These are phyloP conservation scores for Phallusia fumigata DNA, from an alignment of 23 tunicate genomes.

Conservation along the genomic window DNA sequence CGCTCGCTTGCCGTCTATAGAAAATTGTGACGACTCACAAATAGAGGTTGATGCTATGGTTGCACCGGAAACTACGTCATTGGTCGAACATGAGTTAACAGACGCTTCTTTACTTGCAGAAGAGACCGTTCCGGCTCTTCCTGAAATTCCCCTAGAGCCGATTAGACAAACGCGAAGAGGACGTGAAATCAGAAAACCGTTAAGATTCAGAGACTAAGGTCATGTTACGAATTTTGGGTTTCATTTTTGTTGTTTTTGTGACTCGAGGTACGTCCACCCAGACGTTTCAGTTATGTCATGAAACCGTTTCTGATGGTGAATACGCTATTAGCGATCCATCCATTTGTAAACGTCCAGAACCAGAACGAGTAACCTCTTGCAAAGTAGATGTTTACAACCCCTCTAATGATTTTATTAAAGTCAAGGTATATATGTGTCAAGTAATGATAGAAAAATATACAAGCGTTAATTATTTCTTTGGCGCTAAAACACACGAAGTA, in stretches of 20 bases:
- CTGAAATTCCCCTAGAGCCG: neutral
- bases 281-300: neutral
- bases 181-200: neutral
- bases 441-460: neutral
- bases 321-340: neutral
- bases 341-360: neutral
- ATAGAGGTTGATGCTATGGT: neutral
- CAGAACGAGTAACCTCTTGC: neutral
- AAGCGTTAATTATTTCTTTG: neutral
- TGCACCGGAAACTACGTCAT: neutral
- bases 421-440: neutral
- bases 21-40: neutral
- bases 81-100: neutral
- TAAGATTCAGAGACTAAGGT: conserved; percentile 10
- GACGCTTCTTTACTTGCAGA: neutral
- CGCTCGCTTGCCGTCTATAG: conserved; percentile 19
- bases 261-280: no score
- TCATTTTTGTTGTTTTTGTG: no score
- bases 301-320: conserved; percentile 4
- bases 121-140: neutral
- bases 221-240: neutral
- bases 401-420: neutral
- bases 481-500: conserved; percentile 1
- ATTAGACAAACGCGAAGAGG: neutral
- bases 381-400: neutral